Evolutionary conservation across 1,140 invertebrate genomes (phyloP).

Genomic region (Halictus rubicundus): DNA sequence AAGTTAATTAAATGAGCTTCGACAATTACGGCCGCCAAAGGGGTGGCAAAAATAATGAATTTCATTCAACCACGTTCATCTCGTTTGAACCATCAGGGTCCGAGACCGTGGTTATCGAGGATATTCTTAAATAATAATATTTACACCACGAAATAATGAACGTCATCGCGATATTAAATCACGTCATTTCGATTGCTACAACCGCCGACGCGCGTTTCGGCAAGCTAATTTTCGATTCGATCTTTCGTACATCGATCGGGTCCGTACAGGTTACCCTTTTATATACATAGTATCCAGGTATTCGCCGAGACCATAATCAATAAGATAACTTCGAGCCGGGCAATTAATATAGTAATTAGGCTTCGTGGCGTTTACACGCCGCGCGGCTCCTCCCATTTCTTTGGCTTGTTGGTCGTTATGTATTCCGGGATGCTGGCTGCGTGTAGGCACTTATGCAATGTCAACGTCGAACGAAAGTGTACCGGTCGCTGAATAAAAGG

Average conservation of each 20-base stretch:
- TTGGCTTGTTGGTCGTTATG: conserved; percentile 53
- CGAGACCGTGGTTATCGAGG: background rate
- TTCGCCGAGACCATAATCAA: conserved; percentile 53
- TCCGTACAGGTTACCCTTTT: background rate
- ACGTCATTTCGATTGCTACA: conserved; percentile 12
- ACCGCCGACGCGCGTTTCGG: background rate
- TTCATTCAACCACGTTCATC: background rate
- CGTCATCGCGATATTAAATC: conserved; percentile 17
- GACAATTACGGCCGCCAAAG: background rate
- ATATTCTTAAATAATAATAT: too few species aligned
- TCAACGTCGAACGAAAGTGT: conserved; percentile 16
- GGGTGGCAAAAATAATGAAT: background rate
- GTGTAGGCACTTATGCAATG: conserved; percentile 16
- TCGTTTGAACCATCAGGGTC: background rate
- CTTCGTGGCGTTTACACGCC: conserved; percentile 61
- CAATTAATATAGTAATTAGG: conserved; percentile 76
- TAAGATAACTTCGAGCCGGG: conserved; percentile 55
- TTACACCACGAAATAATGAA: conserved; percentile 27
- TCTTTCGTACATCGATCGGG: background rate
- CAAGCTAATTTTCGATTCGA: conserved; percentile 20
- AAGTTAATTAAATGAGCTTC: conserved; percentile 3
- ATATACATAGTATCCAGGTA: background rate
- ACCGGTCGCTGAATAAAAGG: background rate
- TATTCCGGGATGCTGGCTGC: conserved; percentile 10
- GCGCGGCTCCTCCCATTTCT: conserved; percentile 62